These are phyloP conservation scores for Trachurus trachurus DNA, from an alignment of 2,797 vertebrate genomes.

Conservation along the genomic window DNA sequence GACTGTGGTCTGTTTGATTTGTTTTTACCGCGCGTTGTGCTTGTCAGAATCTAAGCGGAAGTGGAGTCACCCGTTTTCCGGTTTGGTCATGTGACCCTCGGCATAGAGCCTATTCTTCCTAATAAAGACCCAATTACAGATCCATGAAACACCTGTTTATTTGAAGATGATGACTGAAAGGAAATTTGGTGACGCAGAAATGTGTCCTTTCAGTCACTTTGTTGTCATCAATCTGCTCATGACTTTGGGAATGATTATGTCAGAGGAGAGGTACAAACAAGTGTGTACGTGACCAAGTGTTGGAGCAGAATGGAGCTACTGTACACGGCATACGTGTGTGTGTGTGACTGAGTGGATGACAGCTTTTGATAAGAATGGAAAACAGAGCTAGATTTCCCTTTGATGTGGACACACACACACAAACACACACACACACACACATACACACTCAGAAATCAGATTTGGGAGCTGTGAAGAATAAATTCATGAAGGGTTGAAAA, in stretches of 20 bases:
- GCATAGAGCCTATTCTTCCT: too few species aligned
- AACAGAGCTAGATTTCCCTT: constrained; percentile 64
- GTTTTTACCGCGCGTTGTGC: too few species aligned
- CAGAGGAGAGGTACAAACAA: not conserved
- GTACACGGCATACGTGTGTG: constrained; percentile 36
- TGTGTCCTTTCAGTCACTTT: too few species aligned
- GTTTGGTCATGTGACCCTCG: too few species aligned
- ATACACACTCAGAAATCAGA: constrained; percentile 69
- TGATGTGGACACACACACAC: constrained; percentile 61
- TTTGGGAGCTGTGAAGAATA: constrained; percentile 77
- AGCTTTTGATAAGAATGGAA: constrained; percentile 69
- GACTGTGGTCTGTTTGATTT: too few species aligned
- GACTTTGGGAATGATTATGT: not conserved
- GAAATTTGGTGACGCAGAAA: too few species aligned
- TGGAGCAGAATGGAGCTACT: constrained; percentile 25
- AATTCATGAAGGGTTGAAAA: constrained; percentile 79
- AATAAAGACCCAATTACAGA: too few species aligned
- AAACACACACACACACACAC: constrained; percentile 32
- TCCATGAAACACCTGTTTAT: too few species aligned
- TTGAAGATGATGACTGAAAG: too few species aligned
- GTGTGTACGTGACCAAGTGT: constrained; percentile 56
- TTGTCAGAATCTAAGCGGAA: too few species aligned
- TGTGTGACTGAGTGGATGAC: constrained; percentile 51
- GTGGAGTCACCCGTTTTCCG: too few species aligned
- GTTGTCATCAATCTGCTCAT: fast-evolving